Conservation (phyloP, 2,113 vertebrate genomes). For the Coryphaenoides rupestris region DNA sequence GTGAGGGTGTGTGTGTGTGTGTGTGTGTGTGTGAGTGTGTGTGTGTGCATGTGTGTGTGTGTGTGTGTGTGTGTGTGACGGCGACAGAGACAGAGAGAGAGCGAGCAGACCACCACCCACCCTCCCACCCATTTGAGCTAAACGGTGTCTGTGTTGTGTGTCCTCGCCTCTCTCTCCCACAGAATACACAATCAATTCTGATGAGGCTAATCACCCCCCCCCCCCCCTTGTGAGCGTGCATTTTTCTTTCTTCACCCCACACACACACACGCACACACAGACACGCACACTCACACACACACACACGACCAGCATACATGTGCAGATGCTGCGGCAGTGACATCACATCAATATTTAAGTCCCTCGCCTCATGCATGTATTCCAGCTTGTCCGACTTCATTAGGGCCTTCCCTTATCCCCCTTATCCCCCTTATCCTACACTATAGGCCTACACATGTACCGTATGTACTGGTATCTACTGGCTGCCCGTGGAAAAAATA, state of each 20-base stretch:
- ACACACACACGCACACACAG: slow-evolving; percentile 81
- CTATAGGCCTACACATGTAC: slow-evolving; percentile 66
- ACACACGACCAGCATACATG: slow-evolving; percentile 80
- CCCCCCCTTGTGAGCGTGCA: slow-evolving; percentile 61
- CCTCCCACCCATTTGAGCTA: slow-evolving; percentile 26
- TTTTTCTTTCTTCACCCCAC: slow-evolving; percentile 66
- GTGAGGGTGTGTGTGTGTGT: too few relatives aligned
- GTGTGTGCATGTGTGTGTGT: not conserved
- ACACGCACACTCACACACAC: slow-evolving; percentile 80
- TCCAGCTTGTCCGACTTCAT: slow-evolving; percentile 92
- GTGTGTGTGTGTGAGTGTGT: not conserved
- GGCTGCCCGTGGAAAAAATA: too few relatives aligned
- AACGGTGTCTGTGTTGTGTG: slow-evolving; percentile 55
- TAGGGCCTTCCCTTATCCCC: slow-evolving; percentile 87
- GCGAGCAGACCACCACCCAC: not conserved
- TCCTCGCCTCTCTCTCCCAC: slow-evolving; percentile 52
- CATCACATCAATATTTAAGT: slow-evolving; percentile 96
- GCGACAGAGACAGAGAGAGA: not conserved
- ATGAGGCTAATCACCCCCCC: slow-evolving; percentile 79
- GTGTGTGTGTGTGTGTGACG: not conserved
- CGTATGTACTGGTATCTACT: slow-evolving; percentile 7
- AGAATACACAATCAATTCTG: slow-evolving; percentile 70
- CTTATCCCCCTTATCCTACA: too few relatives aligned
- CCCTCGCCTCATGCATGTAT: slow-evolving; percentile 87
- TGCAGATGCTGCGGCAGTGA: slow-evolving; percentile 78